These are phyloP conservation scores for Tenthredo livida DNA, from an alignment of 2,888 invertebrate species.

Conservation along the genomic window DNA sequence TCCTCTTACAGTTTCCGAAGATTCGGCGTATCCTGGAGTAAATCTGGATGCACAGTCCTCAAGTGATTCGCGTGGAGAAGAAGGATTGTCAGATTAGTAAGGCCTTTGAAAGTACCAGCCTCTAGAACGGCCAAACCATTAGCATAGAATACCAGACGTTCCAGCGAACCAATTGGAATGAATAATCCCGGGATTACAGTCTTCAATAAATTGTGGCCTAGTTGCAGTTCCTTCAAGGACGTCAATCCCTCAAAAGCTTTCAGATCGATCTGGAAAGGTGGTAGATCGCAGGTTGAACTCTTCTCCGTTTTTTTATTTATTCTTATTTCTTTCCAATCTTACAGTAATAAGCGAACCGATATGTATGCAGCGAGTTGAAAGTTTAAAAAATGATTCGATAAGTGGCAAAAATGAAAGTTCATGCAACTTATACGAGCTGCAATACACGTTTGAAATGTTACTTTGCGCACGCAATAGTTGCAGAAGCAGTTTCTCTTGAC, in stretches of 20 bases:
- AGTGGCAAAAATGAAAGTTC: slow-evolving; percentile 32
- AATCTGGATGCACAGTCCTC: slow-evolving; percentile 82
- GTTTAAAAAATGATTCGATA: slow-evolving; percentile 18
- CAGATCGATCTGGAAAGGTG: slow-evolving; percentile 67
- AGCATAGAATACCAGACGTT: slow-evolving; percentile 85
- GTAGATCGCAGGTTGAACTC: neutral
- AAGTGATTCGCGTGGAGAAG: slow-evolving; percentile 87
- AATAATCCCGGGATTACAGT: slow-evolving; percentile 82
- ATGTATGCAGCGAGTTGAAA: neutral
- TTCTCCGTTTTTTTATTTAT: neutral
- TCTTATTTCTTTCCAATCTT: neutral
- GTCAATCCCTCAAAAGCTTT: slow-evolving; percentile 66
- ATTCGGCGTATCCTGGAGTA: slow-evolving; percentile 83
- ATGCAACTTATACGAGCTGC: slow-evolving; percentile 19
- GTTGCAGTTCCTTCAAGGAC: slow-evolving; percentile 82
- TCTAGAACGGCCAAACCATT: slow-evolving; percentile 85
- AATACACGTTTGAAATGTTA: slow-evolving; percentile 36
- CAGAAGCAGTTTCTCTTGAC: slow-evolving; percentile 50
- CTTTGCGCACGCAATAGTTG: neutral
- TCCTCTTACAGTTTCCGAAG: slow-evolving; percentile 85
- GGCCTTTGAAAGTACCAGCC: slow-evolving; percentile 82
- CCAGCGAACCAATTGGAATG: slow-evolving; percentile 80
- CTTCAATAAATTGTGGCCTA: slow-evolving; percentile 85
- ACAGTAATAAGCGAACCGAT: neutral
- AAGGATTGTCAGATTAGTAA: slow-evolving; percentile 84